Percentiles rank a stretch among this genome's conserved stretches.
Evolutionary conservation across 1,140 invertebrate genomes (phyloP).

Genomic region (Aleiodes sp.): DNA sequence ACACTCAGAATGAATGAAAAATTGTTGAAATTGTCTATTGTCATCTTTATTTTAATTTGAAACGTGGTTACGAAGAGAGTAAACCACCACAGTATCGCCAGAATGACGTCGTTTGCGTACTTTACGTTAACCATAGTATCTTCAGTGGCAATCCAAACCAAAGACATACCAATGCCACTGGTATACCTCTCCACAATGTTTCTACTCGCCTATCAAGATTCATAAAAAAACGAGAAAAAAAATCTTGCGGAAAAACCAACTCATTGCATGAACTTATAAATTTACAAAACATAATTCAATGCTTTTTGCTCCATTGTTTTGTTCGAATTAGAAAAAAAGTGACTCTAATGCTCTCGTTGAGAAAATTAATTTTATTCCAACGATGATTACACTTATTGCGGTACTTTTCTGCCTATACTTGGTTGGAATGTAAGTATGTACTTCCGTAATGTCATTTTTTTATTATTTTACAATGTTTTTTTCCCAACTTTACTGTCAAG

Average conservation of each 20-base stretch:
- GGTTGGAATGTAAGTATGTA: constrained; percentile 3
- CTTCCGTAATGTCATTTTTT: background rate
- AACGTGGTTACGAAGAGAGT: no score
- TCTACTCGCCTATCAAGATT: constrained; percentile 3
- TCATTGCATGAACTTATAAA: background rate
- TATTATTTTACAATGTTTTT: background rate
- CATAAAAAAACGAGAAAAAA: no score
- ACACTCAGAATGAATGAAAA: no score
- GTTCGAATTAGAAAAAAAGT: background rate
- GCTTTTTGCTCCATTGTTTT: background rate
- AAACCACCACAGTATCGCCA: no score
- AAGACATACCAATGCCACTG: no score
- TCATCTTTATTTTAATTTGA: no score
- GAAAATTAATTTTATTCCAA: constrained; percentile 2
- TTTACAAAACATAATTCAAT: constrained; percentile 3
- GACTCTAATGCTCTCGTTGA: background rate
- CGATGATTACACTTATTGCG: constrained; percentile 14
- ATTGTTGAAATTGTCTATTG: no score
- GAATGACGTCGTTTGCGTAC: no score
- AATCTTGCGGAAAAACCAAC: no score
- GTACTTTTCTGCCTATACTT: constrained; percentile 1
- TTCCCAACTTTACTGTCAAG: background rate
- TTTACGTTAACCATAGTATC: no score
- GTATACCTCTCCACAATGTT: background rate
- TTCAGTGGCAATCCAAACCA: no score